A percentile compares a stretch with the other conserved stretches of the same genome.
Conservation (phyloP, 1,140 invertebrate genomes). For the Zaprionus davidi region DNA sequence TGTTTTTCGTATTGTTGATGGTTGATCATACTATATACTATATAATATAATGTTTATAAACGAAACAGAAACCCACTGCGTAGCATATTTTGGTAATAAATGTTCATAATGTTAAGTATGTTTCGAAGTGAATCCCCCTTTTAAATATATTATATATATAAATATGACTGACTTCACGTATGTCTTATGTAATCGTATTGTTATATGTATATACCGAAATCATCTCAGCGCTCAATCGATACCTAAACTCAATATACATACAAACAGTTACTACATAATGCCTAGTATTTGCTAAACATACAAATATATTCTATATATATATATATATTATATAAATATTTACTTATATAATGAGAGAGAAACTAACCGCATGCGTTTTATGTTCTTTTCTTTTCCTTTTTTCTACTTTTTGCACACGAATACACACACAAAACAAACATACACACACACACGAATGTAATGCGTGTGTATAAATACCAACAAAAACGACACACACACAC, state of each 20-base stretch:
- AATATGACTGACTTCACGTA: slow-evolving; percentile 74
- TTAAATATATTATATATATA: slow-evolving; percentile 20
- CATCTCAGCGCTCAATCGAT: slow-evolving; percentile 62
- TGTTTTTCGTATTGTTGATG: slow-evolving; percentile 71
- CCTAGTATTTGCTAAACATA: slow-evolving; percentile 72
- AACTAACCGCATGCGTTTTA: slow-evolving; percentile 84
- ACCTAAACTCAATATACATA: slow-evolving; percentile 52
- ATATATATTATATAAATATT: slow-evolving; percentile 64
- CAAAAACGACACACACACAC: slow-evolving; percentile 47
- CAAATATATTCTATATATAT: slow-evolving; percentile 53
- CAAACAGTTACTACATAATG: slow-evolving; percentile 69
- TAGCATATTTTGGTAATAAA: slow-evolving; percentile 78
- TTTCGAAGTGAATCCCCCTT: slow-evolving; percentile 71
- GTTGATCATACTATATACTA: slow-evolving; percentile 26
- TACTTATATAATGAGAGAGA: slow-evolving; percentile 76
- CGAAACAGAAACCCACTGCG: slow-evolving; percentile 43
- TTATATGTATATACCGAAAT: slow-evolving; percentile 77
- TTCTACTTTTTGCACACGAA: slow-evolving; percentile 81
- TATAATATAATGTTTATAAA: slow-evolving; percentile 14
- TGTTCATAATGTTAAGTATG: slow-evolving; percentile 78
- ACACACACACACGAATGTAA: slow-evolving; percentile 25
- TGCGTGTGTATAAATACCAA: slow-evolving; percentile 24
- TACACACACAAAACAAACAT: slow-evolving; percentile 60
- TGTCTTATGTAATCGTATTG: slow-evolving; percentile 75
- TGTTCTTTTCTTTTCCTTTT: slow-evolving; percentile 83